Conservation (phyloP, 2,113 vertebrate genomes). For the Mohoua ochrocephala region DNA sequence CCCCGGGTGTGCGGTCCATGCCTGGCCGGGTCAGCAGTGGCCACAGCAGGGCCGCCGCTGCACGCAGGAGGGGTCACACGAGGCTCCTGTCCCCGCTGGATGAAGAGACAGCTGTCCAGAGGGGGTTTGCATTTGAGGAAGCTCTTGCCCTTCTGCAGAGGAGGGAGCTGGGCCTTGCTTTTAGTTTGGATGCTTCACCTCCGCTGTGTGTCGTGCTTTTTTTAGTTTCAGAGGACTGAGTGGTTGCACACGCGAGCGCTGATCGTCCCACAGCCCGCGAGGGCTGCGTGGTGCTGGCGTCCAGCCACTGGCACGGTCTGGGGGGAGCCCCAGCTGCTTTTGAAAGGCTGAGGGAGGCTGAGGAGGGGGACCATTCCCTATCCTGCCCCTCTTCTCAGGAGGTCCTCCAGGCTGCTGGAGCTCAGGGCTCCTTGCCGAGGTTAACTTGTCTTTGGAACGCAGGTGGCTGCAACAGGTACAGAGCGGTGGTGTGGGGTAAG, state of each 20-base stretch:
- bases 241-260: fast-evolving
- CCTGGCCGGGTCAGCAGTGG: not conserved
- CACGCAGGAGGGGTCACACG: fast-evolving
- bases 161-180: not conserved
- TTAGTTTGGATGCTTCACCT: not conserved
- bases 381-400: not conserved
- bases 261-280: fast-evolving
- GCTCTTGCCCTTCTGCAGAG: not conserved
- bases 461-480: not conserved
- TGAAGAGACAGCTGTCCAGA: not conserved
- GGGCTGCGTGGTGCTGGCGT: fast-evolving
- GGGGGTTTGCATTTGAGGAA: not conserved
- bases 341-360: not conserved
- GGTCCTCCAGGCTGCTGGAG: not conserved
- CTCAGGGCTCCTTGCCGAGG: fast-evolving
- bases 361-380: fast-evolving
- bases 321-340: not conserved
- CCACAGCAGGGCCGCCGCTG: not conserved
- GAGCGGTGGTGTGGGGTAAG: not conserved
- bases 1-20: fast-evolving
- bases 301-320: not conserved
- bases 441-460: not conserved
- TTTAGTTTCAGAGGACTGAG: not conserved
- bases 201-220: not conserved
- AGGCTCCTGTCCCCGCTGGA: fast-evolving